phyloP scores from a whole-genome alignment of 2,888 invertebrate species.

The Doris montereyensis region DNA sequence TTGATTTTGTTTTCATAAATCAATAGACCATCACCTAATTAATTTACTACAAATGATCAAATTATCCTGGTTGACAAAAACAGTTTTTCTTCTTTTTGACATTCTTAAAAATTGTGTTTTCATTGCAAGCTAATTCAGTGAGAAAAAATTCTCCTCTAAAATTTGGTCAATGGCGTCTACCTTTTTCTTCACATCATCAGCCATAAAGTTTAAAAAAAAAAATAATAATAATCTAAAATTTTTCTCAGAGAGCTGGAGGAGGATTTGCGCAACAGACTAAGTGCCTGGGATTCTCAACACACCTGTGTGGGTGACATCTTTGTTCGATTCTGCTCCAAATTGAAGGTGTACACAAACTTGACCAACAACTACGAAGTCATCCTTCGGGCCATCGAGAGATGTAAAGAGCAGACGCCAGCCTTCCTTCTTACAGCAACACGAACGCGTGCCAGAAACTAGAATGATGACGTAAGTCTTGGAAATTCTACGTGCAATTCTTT shows the following conservation, averaged over 20 bases:
- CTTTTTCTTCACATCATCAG: too few species aligned
- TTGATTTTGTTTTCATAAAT: too few species aligned
- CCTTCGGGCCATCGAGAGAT: constrained; percentile 64
- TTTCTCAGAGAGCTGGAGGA: constrained; percentile 59
- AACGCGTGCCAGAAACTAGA: constrained; percentile 62
- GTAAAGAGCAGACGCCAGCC: constrained; percentile 64
- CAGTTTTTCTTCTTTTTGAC: too few species aligned
- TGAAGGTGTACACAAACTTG: constrained; percentile 69
- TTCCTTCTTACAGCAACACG: constrained; percentile 68
- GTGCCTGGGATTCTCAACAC: constrained; percentile 64
- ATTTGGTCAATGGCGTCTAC: too few species aligned
- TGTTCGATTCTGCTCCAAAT: constrained; percentile 63
- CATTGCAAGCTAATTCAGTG: too few species aligned
- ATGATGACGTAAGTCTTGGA: constrained; percentile 70
- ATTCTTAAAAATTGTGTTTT: too few species aligned
- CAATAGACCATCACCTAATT: too few species aligned
- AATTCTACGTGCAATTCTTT: too few species aligned
- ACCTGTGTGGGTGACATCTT: constrained; percentile 70
- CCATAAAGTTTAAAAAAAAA: too few species aligned
- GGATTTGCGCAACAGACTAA: constrained; percentile 63
- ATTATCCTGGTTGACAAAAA: too few species aligned
- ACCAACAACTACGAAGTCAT: constrained; percentile 69
- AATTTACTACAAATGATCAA: too few species aligned
- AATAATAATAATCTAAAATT: background rate
- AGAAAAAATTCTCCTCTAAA: too few species aligned